A percentile compares a stretch with the other conserved stretches of the same genome.
These are phyloP conservation scores for Syngnathus floridae DNA, from an alignment of 2,113 vertebrate genomes.

Conservation along the genomic window DNA sequence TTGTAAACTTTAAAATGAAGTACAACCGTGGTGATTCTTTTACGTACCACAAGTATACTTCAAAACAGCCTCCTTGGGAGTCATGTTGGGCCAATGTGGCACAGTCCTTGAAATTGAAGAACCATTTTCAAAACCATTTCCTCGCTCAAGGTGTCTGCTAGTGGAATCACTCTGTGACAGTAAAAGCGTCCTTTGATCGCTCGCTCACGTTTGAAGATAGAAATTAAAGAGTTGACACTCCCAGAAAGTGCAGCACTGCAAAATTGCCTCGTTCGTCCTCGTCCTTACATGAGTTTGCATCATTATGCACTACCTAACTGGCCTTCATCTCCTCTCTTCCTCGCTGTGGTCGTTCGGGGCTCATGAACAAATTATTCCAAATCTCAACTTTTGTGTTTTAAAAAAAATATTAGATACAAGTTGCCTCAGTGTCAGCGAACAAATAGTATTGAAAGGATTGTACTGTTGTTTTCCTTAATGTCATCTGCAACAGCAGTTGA, in stretches of 20 bases:
- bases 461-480: neutral
- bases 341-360: neutral
- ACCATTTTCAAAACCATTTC: constrained; percentile 39
- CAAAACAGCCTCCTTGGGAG: constrained; percentile 13
- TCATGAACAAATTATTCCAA: too few species aligned
- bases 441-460: neutral
- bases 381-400: too few species aligned
- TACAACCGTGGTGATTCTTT: too few species aligned
- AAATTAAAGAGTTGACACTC: constrained; percentile 4
- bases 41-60: too few species aligned
- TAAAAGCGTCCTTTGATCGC: constrained; percentile 43
- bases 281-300: constrained; percentile 1
- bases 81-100: constrained; percentile 32
- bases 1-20: too few species aligned
- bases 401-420: neutral
- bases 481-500: neutral
- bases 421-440: neutral
- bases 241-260: neutral
- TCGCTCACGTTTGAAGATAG: constrained; percentile 20
- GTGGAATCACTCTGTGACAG: constrained; percentile 45
- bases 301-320: neutral
- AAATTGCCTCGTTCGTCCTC: neutral
- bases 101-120: constrained; percentile 56
- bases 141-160: constrained; percentile 40
- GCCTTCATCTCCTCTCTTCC: neutral